A percentile compares a stretch with the other conserved stretches of the same genome.
Conservation (phyloP, 2,113 vertebrate genomes). For the Limanda limanda region DNA sequence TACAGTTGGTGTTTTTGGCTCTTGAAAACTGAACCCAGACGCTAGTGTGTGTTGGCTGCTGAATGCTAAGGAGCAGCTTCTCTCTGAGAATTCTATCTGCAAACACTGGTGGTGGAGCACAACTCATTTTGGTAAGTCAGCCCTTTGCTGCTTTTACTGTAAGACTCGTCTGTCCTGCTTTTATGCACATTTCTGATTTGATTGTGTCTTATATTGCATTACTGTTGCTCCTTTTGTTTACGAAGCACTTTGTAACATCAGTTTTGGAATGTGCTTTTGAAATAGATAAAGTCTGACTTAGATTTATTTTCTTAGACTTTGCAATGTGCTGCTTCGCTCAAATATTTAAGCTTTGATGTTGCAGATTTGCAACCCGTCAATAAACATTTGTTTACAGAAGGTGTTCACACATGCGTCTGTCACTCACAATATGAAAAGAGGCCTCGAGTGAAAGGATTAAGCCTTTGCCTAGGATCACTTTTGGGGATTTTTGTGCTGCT, state of each 20-base stretch:
- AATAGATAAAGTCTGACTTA: conserved; percentile 12
- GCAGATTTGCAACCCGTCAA: conserved; percentile 45
- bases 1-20: not conserved
- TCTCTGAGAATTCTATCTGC: conserved; percentile 15
- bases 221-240: conserved; percentile 31
- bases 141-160: conserved; percentile 19
- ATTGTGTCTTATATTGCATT: conserved; percentile 19
- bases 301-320: conserved; percentile 31
- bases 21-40: not conserved
- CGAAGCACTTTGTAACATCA: conserved; percentile 25
- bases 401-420: conserved; percentile 43
- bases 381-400: conserved; percentile 47
- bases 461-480: conserved; percentile 13
- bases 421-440: conserved; percentile 50
- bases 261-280: not conserved
- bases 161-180: conserved; percentile 2
- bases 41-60: conserved; percentile 2
- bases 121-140: conserved; percentile 3
- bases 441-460: conserved; percentile 56
- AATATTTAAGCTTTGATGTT: conserved; percentile 37
- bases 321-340: conserved; percentile 18
- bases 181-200: conserved; percentile 22
- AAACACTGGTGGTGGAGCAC: conserved; percentile 37
- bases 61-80: not conserved
- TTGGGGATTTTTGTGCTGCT: conserved; percentile 25